Evolutionary conservation across 2,113 vertebrate genomes (phyloP), one percentile per base, ranked within the genome.

Genomic region (Excalfactoria chinensis): DNA sequence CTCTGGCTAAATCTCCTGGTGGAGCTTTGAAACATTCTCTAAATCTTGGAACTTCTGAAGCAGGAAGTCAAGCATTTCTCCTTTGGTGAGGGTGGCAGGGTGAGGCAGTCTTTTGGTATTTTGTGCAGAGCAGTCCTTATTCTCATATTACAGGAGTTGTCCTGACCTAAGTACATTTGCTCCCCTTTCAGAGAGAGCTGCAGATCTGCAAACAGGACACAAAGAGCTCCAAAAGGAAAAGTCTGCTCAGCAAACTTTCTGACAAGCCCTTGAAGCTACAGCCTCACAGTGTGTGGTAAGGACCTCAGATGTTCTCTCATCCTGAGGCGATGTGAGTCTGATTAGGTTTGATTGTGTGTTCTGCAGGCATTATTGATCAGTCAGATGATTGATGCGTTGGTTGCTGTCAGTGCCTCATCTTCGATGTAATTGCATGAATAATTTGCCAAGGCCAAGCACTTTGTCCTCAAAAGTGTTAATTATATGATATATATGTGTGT

Each of bases 391-490:
- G 97, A 97, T 97, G 96, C 11, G 43, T 85, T 81, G 89, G 56
- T 76, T 64, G 75, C 90, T 97, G 95, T 95, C 97, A 97, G 89
- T 28, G 88, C 78, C 88, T 97, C 95, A 73, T 96, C 95, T 95
- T 93, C 80, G 95, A 90, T 97, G 95, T 92, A 97, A 97, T 89
- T 97, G 95, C 95, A 94, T 93, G 95, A 97, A 95, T 92, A 97
- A 97, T 96, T 96, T 96, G 94, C 93, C 48, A 68, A 91, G 97
- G 96, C 95, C 96, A 95, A 96, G 95, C 76, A 96, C 95, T 58
- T 90, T 93, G 95, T 96, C 96, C 95, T 93, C 91, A 93, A 23
- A 97, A 97, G 94, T 95, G 97, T 96, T 97, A 97, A 97, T 93
- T 96, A 93, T 88, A 93, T 96, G 95, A 86, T 74, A 83, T 14